phyloP scores from a whole-genome alignment of 2,888 invertebrate species.

The Lymantria dispar region DNA sequence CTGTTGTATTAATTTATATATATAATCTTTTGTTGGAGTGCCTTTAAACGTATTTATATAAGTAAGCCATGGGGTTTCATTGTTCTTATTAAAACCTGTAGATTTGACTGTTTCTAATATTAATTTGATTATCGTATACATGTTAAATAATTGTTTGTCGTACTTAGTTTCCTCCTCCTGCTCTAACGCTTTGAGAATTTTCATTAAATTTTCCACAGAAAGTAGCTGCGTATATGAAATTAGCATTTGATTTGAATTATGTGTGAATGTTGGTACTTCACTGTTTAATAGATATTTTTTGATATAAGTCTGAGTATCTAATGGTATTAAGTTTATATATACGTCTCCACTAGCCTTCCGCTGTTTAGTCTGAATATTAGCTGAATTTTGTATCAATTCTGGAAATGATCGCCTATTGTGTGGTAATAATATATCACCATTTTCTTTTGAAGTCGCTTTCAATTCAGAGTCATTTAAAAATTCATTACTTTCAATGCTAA shows the following conservation, averaged over 20 bases:
- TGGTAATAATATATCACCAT: not conserved
- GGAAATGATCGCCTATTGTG: not conserved
- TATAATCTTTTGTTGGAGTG: conserved; percentile 6
- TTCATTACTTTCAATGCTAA: not conserved
- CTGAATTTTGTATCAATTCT: not conserved
- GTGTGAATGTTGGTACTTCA: not conserved
- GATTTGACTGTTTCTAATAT: not conserved
- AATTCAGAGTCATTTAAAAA: not conserved
- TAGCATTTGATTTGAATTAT: not conserved
- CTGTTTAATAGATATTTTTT: not conserved
- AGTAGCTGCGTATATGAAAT: not conserved
- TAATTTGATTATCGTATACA: conserved; percentile 2
- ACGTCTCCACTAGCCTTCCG: not conserved
- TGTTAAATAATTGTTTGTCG: not conserved
- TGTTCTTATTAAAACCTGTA: not conserved
- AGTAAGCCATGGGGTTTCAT: not conserved
- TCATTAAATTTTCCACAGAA: not conserved
- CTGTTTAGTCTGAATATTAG: not conserved
- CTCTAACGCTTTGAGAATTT: not conserved
- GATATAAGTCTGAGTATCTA: not conserved
- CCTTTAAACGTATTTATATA: not conserved
- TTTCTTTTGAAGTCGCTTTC: not conserved
- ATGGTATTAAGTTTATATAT: not conserved
- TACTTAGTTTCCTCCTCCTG: not conserved
- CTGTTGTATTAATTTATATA: conserved; percentile 15